Evolutionary conservation across 2,888 invertebrate genomes (phyloP).

Genomic region (Liopterus haemorrhoidalis): DNA sequence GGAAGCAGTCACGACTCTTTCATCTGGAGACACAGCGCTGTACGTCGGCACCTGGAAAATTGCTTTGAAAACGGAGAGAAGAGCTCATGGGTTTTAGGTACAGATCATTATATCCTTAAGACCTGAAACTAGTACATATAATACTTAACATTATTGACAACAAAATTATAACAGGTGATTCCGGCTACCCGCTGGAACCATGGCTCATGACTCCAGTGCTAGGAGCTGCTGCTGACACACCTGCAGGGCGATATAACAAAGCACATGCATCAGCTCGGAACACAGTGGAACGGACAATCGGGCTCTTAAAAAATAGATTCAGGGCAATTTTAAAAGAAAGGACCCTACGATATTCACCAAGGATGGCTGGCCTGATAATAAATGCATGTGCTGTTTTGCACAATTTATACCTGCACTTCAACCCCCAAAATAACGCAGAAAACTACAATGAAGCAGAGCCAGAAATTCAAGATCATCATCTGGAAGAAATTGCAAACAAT

Average conservation of each 20-base stretch:
- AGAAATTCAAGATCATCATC: too few relatives aligned
- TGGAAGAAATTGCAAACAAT: too few relatives aligned
- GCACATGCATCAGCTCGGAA: conserved; percentile 29
- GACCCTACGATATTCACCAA: conserved; percentile 31
- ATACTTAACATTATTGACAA: too few relatives aligned
- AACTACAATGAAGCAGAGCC: too few relatives aligned
- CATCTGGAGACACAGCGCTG: conserved; percentile 12
- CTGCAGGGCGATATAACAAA: conserved; percentile 27
- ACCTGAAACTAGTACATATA: too few relatives aligned
- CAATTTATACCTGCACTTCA: too few relatives aligned
- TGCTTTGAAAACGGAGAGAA: not conserved
- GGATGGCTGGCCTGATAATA: conserved; percentile 32
- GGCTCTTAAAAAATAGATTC: conserved; percentile 32
- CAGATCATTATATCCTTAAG: too few relatives aligned
- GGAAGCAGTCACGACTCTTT: conserved; percentile 19
- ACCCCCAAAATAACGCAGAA: too few relatives aligned
- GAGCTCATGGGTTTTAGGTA: conserved; percentile 8
- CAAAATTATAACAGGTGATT: too few relatives aligned
- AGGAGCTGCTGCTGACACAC: conserved; percentile 22
- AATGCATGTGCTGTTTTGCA: conserved; percentile 32
- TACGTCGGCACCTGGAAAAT: conserved; percentile 2
- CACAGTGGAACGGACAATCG: conserved; percentile 31
- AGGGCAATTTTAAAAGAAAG: conserved; percentile 32
- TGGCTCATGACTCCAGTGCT: conserved; percentile 33
- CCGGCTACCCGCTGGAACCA: conserved; percentile 32